A percentile compares a stretch with the other conserved stretches of the same genome.
Evolutionary conservation across 1,140 invertebrate genomes (phyloP).

Genomic region (Formica selysi): DNA sequence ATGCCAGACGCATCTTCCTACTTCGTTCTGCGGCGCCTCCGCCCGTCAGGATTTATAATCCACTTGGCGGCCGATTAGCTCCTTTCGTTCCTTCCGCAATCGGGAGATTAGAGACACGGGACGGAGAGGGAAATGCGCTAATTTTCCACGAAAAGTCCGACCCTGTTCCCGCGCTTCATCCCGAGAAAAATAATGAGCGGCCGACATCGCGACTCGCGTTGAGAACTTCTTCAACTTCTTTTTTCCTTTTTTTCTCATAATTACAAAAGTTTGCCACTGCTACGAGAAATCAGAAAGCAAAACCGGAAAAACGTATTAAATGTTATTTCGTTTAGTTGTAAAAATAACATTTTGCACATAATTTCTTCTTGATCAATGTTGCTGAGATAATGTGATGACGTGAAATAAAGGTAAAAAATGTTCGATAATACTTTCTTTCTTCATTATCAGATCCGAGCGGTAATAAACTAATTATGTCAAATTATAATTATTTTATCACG

Average conservation of each 20-base stretch:
- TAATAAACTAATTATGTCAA: conserved; percentile 11
- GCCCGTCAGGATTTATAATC: conserved; percentile 72
- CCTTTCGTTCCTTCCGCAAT: conserved; percentile 59
- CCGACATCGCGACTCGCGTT: neutral
- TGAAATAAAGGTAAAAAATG: neutral
- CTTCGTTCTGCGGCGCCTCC: conserved; percentile 13
- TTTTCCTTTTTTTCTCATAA: conserved; percentile 2
- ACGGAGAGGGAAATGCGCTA: neutral
- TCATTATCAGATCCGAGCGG: neutral
- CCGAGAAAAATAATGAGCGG: neutral
- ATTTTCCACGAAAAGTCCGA: conserved; percentile 27
- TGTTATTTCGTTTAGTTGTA: conserved; percentile 21
- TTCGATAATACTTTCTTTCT: neutral
- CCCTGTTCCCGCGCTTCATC: neutral
- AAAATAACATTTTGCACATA: neutral
- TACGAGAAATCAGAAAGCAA: conserved; percentile 19
- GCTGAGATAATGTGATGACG: no score
- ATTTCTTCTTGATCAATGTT: neutral
- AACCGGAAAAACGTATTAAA: conserved; percentile 6
- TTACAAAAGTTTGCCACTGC: neutral
- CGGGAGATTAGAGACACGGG: conserved; percentile 17
- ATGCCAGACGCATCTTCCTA: conserved; percentile 60
- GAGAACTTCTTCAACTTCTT: neutral
- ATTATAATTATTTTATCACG: neutral
- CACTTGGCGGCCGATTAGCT: conserved; percentile 72